Conservation (phyloP, 2,888 invertebrate genomes). For the Notodonta ziczac region DNA sequence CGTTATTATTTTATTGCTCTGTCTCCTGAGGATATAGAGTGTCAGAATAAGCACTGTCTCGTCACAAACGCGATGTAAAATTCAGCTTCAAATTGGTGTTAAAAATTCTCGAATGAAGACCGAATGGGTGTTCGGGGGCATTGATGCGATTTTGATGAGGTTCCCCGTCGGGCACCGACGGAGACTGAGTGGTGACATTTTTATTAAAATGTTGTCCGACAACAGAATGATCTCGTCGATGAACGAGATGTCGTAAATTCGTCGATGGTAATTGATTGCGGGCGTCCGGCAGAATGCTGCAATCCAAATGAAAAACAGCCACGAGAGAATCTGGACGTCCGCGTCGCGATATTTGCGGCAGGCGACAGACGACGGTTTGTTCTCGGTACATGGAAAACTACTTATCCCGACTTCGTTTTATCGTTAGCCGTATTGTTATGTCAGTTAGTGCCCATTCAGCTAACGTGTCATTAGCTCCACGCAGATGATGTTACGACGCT, state of each 20-base stretch:
- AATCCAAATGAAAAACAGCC: conserved; percentile 49
- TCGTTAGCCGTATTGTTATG: conserved; percentile 74
- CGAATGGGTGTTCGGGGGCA: conserved; percentile 59
- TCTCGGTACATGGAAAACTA: conserved; percentile 77
- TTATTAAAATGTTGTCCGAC: conserved; percentile 65
- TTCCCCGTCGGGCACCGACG: conserved; percentile 41
- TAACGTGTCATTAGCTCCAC: conserved; percentile 57
- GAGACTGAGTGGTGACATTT: conserved; percentile 54
- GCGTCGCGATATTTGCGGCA: conserved; percentile 42
- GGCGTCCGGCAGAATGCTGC: conserved; percentile 45
- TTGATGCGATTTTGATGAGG: conserved; percentile 78
- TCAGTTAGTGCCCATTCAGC: conserved; percentile 61
- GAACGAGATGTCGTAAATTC: conserved; percentile 63
- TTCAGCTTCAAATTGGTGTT: conserved; percentile 73
- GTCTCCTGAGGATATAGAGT: conserved; percentile 57
- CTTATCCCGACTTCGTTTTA: conserved; percentile 78
- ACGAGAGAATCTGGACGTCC: conserved; percentile 48
- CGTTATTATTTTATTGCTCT: conserved; percentile 64
- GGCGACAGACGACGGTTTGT: conserved; percentile 54
- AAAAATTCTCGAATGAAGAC: conserved; percentile 63
- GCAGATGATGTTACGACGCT: conserved; percentile 44
- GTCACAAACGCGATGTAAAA: conserved; percentile 59
- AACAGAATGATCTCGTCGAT: conserved; percentile 55
- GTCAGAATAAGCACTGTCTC: conserved; percentile 53
- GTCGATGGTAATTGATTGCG: conserved; percentile 59